Conservation (phyloP, 35 echinoderm and acorn worm species). For the Nesometra sesokonis region DNA sequence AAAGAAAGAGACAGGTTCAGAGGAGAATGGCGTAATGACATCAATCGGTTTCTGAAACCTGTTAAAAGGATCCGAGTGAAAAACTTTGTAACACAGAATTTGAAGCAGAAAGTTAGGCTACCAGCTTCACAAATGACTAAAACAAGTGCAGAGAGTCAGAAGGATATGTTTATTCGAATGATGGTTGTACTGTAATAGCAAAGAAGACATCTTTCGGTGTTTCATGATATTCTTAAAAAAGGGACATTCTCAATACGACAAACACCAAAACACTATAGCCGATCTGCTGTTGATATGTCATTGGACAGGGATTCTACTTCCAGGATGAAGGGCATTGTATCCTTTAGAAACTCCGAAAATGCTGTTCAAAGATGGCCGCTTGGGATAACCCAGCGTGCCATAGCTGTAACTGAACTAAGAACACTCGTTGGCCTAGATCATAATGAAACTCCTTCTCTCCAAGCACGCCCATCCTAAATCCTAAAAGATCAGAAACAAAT, state of each 20-base stretch:
- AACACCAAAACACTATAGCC: slow-evolving; percentile 49
- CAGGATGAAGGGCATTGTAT: slow-evolving; percentile 32
- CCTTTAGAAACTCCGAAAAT: slow-evolving; percentile 10
- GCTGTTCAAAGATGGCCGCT: slow-evolving; percentile 13
- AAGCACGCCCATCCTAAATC: slow-evolving; percentile 29
- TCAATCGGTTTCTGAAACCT: slow-evolving; percentile 33
- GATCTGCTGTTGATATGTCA: slow-evolving; percentile 53
- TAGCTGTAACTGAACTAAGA: slow-evolving; percentile 50
- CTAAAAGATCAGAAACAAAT: slow-evolving; percentile 35
- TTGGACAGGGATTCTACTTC: slow-evolving; percentile 60
- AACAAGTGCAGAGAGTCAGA: slow-evolving; percentile 32
- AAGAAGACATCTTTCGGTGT: too few species aligned
- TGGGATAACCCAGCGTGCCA: slow-evolving; percentile 26
- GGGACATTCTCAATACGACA: slow-evolving; percentile 76
- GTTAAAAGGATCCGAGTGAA: slow-evolving; percentile 26
- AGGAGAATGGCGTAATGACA: slow-evolving; percentile 25
- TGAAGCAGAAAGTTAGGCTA: slow-evolving; percentile 16
- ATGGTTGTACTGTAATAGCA: too few species aligned
- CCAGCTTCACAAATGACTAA: background rate
- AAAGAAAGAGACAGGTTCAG: slow-evolving; percentile 28
- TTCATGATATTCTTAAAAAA: slow-evolving; percentile 29
- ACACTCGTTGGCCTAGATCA: slow-evolving; percentile 33
- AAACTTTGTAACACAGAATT: slow-evolving; percentile 46
- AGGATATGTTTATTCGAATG: slow-evolving; percentile 48
- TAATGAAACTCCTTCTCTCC: slow-evolving; percentile 26